These are phyloP conservation scores for Bruchidius siliquastri DNA, from an alignment of 2,888 invertebrate species.

Conservation along the genomic window DNA sequence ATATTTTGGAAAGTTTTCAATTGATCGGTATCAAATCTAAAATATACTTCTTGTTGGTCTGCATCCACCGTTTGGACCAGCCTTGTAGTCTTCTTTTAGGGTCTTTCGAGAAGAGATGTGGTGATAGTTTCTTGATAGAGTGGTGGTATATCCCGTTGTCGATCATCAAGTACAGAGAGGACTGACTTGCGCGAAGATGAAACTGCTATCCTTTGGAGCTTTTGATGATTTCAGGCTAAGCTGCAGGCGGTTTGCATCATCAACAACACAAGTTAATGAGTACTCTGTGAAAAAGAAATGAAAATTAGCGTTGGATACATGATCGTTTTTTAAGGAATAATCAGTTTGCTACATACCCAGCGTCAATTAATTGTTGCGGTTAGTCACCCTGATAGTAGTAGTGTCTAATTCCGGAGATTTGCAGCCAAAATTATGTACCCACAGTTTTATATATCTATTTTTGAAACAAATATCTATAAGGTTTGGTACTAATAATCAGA, in stretches of 20 bases:
- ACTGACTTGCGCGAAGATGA: conserved; percentile 6
- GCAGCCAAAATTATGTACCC: no score
- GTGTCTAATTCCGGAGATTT: no score
- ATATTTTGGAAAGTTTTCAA: conserved; percentile 16
- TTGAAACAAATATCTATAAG: no score
- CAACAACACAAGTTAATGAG: background rate
- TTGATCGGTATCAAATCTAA: conserved; percentile 25
- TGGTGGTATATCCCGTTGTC: conserved; percentile 52
- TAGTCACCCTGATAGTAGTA: no score
- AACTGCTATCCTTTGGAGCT: conserved; percentile 10
- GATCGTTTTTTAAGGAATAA: no score
- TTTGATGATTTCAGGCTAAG: conserved; percentile 3
- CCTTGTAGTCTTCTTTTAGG: conserved; percentile 57
- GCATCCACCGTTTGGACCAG: conserved; percentile 42
- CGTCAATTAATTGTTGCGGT: no score
- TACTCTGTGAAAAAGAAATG: background rate
- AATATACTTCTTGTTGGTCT: conserved; percentile 23
- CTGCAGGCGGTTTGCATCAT: background rate
- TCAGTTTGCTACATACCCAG: no score
- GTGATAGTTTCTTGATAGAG: background rate
- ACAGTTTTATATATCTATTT: no score
- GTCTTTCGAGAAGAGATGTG: conserved; percentile 40
- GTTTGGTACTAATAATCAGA: no score
- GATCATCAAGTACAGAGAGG: conserved; percentile 53
- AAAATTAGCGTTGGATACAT: no score